These are phyloP conservation scores for Arge pagana DNA, from an alignment of 2,888 invertebrate species.

Conservation along the genomic window DNA sequence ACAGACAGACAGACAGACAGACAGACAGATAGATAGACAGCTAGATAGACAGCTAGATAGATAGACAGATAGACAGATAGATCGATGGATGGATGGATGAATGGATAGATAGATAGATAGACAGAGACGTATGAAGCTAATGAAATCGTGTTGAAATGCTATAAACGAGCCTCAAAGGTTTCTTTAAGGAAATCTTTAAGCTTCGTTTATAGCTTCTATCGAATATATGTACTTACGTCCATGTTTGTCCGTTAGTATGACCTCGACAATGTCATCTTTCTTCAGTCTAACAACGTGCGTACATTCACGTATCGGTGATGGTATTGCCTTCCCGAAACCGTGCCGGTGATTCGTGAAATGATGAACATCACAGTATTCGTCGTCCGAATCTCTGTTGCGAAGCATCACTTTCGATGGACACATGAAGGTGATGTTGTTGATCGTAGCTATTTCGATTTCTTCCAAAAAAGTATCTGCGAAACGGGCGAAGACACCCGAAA, in stretches of 20 bases:
- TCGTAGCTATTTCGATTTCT: conserved; percentile 15
- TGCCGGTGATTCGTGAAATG: conserved; percentile 12
- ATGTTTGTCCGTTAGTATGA: neutral
- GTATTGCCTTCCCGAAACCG: neutral
- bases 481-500: neutral
- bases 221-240: neutral
- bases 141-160: too few relatives aligned
- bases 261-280: conserved; percentile 1
- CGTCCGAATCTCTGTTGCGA: neutral
- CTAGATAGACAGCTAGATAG: too few relatives aligned
- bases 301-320: conserved; percentile 24
- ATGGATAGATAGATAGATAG: too few relatives aligned
- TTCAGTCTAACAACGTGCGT: conserved; percentile 25
- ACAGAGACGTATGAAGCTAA: too few relatives aligned
- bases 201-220: too few relatives aligned
- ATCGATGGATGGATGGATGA: too few relatives aligned
- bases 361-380: conserved; percentile 11
- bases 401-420: neutral
- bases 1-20: too few relatives aligned
- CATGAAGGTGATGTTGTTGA: conserved; percentile 26
- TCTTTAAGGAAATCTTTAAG: too few relatives aligned
- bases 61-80: too few relatives aligned
- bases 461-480: neutral
- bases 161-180: too few relatives aligned
- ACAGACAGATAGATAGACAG: too few relatives aligned